Conservation (phyloP, 2,113 vertebrate species). For the Chaenogobius annularis region DNA sequence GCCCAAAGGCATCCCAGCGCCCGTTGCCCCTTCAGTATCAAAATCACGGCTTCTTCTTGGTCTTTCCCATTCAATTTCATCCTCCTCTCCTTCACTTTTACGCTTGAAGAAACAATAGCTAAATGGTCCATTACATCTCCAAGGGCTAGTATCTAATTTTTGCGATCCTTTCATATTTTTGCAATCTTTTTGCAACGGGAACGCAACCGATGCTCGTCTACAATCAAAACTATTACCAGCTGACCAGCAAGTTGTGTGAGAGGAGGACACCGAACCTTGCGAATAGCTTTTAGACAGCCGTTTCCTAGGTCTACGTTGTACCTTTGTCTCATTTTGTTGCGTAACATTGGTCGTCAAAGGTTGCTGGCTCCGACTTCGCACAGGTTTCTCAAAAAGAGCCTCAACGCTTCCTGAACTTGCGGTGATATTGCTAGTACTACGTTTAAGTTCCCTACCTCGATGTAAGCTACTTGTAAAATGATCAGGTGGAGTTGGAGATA, state of each 20-base stretch:
- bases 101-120: constrained; percentile 93
- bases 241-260: constrained; percentile 75
- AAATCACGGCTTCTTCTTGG: constrained; percentile 42
- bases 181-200: constrained; percentile 81
- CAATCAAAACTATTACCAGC: constrained; percentile 66
- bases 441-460: constrained; percentile 81
- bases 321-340: constrained; percentile 76
- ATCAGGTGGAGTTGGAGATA: constrained; percentile 77
- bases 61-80: constrained; percentile 82
- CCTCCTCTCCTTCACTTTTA: constrained; percentile 78
- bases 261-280: constrained; percentile 85
- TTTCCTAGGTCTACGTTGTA: constrained; percentile 82
- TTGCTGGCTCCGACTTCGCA: constrained; percentile 77
- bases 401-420: constrained; percentile 78
- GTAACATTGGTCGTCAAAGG: constrained; percentile 57
- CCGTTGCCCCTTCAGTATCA: constrained; percentile 4
- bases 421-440: constrained; percentile 81
- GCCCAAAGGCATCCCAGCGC: constrained; percentile 51
- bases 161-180: constrained; percentile 83
- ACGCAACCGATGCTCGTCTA: constrained; percentile 74
- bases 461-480: constrained; percentile 79
- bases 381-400: constrained; percentile 80
- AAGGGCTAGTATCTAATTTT: constrained; percentile 85
- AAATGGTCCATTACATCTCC: constrained; percentile 92
- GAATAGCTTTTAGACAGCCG: constrained; percentile 91